phyloP scores from a whole-genome alignment of 2,113 vertebrate genomes.

The Lethenteron reissneri region DNA sequence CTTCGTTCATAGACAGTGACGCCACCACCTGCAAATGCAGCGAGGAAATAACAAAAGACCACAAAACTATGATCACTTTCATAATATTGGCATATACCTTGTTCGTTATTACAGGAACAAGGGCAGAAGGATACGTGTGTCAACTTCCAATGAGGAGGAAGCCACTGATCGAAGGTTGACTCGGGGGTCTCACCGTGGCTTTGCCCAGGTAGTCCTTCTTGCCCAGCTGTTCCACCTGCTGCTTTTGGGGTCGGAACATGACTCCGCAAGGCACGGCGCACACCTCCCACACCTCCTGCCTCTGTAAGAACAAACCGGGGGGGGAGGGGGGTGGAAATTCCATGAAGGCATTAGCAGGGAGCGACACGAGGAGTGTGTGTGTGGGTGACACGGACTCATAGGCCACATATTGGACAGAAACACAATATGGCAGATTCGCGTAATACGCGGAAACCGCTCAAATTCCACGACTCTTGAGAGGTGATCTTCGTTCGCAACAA shows the following conservation, averaged over 20 bases:
- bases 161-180: not conserved
- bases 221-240: conserved; percentile 74
- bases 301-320: conserved; percentile 26
- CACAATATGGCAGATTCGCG: too few relatives aligned
- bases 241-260: conserved; percentile 66
- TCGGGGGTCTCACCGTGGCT: conserved; percentile 34
- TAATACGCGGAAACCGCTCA: too few relatives aligned
- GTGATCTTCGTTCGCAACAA: too few relatives aligned
- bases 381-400: too few relatives aligned
- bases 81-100: not conserved
- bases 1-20: conserved; percentile 58
- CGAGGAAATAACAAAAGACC: not conserved
- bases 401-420: too few relatives aligned
- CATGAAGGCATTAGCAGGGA: too few relatives aligned
- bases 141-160: not conserved
- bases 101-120: not conserved
- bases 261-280: conserved; percentile 33
- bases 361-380: too few relatives aligned
- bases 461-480: too few relatives aligned
- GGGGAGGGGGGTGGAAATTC: too few relatives aligned
- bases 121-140: not conserved
- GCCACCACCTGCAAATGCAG: conserved; percentile 45
- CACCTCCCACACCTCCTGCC: conserved; percentile 44
- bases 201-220: conserved; percentile 92
- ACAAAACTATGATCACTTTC: not conserved